Percentiles rank a stretch among this genome's conserved stretches.
Conservation (phyloP, 2,797 vertebrate genomes). For the Hypotaenidia okinawae region DNA sequence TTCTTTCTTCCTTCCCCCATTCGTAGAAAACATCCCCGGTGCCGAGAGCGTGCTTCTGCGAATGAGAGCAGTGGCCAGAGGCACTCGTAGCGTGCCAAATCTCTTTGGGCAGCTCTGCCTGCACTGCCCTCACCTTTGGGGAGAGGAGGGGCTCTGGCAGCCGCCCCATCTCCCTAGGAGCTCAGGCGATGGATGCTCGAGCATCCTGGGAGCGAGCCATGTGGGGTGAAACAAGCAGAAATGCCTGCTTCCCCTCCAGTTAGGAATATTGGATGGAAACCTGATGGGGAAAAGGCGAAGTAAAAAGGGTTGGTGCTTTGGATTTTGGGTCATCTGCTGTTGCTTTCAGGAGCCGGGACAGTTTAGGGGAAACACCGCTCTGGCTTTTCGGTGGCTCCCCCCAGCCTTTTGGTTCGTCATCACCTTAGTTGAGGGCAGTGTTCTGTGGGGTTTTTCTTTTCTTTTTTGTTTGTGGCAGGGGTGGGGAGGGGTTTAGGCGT, state of each 20-base stretch:
- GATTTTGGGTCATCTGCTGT: background rate
- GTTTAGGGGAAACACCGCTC: background rate
- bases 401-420: rapidly evolving
- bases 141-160: background rate
- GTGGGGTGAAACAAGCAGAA: background rate
- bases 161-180: background rate
- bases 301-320: background rate
- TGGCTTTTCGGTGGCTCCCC: background rate
- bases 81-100: rapidly evolving
- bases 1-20: conserved; percentile 22
- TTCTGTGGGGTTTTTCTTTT: background rate
- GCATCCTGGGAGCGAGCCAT: rapidly evolving
- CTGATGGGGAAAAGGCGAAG: background rate
- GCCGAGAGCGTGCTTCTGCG: rapidly evolving
- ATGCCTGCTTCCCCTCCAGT: background rate
- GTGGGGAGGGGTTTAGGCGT: background rate
- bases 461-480: too few relatives aligned
- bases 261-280: background rate
- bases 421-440: background rate
- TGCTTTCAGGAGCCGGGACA: too few relatives aligned
- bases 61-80: background rate
- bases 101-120: background rate
- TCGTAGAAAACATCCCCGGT: conserved; percentile 17
- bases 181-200: background rate
- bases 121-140: rapidly evolving